Evolutionary conservation across 2,888 invertebrate species (phyloP), one percentile per base, ranked within the genome.

Genomic region (Nephrotoma guestfalica): DNA sequence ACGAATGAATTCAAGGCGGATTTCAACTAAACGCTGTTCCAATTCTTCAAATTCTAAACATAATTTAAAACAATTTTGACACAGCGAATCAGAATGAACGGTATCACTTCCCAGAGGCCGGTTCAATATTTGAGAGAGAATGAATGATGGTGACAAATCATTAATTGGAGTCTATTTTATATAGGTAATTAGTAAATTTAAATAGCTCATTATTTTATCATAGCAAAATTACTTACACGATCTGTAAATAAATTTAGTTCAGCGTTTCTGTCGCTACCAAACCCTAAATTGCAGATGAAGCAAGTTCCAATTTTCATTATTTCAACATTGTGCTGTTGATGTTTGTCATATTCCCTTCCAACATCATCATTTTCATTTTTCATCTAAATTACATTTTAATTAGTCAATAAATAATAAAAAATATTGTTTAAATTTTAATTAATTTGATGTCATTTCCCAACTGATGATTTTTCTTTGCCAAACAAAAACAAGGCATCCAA

Each of bases 41-140:
- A 94, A 89, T 86, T 93, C 93, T 87, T 95, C 94, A 88, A 94
- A 93, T 90, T 95, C 95, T 30, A 93, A 91, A 86, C 94, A 93
- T 6, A 93, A 89, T 89, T 94, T 93, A 88, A 92, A 93, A 89
- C 96, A 96, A 88, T 94, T 95, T 89, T 94, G 94, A 90, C 96
- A 96, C 2, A 96, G 89, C 18, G 94, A 90, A 86, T 91, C 91
- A 0, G 93, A 93, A 87, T 94, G 94, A 0, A 92, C 92, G 57
- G 90, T 91, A 1, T 93, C 92, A 88, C 93, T 92, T 6, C 90
- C 91, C 0, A 95, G 88, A 1, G 92, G 87, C 9, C 87, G 88
- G 15, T 88, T 87, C 9, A 89, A 43, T 13, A 88, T 88, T 13
- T 88, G 87, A 6, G 88, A 88, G 13, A 89, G 41, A 43, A 88